A percentile compares a stretch with the other conserved stretches of the same genome.
Conservation (phyloP, 2,888 invertebrate genomes). For the Teinopalpus imperialis region DNA sequence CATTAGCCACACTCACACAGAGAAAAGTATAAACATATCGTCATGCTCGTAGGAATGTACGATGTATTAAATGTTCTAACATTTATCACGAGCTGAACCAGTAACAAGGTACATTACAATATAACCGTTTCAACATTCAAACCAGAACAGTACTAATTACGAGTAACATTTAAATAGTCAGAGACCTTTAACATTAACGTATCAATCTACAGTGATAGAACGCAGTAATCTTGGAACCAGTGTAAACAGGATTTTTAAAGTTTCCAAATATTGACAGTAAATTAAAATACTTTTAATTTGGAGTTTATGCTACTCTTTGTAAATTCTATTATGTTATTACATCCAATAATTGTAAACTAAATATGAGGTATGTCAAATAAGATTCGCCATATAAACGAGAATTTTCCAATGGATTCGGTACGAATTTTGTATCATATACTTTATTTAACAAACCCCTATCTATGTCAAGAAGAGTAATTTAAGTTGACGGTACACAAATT, state of each 20-base stretch:
- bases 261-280: background rate
- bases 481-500: slow-evolving; percentile 35
- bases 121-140: slow-evolving; percentile 18
- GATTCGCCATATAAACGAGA: too few relatives aligned
- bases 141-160: slow-evolving; percentile 24
- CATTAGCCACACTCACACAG: slow-evolving; percentile 19
- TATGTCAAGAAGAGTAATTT: slow-evolving; percentile 30
- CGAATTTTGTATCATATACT: too few relatives aligned
- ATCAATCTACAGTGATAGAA: slow-evolving; percentile 66
- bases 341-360: too few relatives aligned
- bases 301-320: too few relatives aligned
- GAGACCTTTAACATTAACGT: slow-evolving; percentile 55
- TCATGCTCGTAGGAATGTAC: slow-evolving; percentile 2
- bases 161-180: slow-evolving; percentile 18
- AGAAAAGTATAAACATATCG: slow-evolving; percentile 2
- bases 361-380: too few relatives aligned
- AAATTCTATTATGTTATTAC: too few relatives aligned
- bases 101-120: slow-evolving; percentile 14
- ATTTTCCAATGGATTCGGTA: too few relatives aligned
- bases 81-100: slow-evolving; percentile 17
- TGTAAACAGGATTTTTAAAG: background rate
- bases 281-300: slow-evolving; percentile 40
- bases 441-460: too few relatives aligned
- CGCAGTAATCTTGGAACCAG: slow-evolving; percentile 57
- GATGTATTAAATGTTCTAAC: slow-evolving; percentile 20